Conservation (phyloP, 2,113 vertebrate species). For the Eublepharis macularius region DNA sequence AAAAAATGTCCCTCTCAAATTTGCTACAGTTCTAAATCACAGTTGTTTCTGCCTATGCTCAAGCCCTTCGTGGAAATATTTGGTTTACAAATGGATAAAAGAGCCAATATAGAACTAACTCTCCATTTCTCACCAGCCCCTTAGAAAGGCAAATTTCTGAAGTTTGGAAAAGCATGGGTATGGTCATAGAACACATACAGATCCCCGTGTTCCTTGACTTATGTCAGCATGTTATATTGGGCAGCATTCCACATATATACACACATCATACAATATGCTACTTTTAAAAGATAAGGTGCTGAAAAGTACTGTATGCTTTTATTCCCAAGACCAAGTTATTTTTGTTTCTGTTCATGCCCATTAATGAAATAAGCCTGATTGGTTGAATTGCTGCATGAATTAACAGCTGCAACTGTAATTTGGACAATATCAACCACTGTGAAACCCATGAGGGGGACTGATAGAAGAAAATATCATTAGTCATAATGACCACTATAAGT, state of each 20-base stretch:
- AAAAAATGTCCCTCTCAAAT: neutral
- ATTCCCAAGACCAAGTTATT: neutral
- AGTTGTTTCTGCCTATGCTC: neutral
- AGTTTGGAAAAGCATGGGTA: no score
- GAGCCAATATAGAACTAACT: no score
- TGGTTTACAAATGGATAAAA: no score
- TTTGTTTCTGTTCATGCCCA: neutral
- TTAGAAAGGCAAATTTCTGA: no score
- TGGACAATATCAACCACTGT: neutral
- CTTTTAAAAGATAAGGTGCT: neutral
- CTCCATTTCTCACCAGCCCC: no score
- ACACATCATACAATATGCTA: no score
- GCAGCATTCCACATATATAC: neutral
- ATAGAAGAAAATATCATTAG: constrained; percentile 61
- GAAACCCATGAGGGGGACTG: constrained; percentile 2
- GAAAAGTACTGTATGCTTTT: neutral
- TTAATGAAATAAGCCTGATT: neutral
- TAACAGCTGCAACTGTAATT: neutral
- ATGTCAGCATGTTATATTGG: no score
- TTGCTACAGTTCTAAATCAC: neutral
- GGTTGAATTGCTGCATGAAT: neutral
- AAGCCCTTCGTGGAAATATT: neutral
- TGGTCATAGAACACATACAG: neutral
- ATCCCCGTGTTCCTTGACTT: neutral
- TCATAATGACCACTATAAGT: constrained; percentile 58